phyloP scores from a whole-genome alignment of 2,888 invertebrate genomes.

The Chrysotoxum bicinctum region DNA sequence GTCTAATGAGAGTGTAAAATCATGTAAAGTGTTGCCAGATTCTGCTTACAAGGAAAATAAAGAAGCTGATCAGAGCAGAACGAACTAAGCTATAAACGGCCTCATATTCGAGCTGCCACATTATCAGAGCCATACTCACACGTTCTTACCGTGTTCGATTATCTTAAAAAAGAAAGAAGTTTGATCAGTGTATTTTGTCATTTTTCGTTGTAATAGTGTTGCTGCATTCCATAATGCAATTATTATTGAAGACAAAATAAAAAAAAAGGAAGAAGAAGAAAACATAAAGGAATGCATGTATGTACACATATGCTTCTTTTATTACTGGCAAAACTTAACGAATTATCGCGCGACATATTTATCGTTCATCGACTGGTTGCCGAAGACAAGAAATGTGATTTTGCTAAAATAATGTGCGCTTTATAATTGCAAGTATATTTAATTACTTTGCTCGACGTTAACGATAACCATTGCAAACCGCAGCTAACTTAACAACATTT shows the following conservation, averaged over 20 bases:
- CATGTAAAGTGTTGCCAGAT: slow-evolving; percentile 51
- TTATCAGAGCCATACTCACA: slow-evolving; percentile 26
- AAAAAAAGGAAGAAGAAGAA: not conserved
- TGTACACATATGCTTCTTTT: slow-evolving; percentile 54
- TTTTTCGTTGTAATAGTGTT: slow-evolving; percentile 63
- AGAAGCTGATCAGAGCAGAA: slow-evolving; percentile 66
- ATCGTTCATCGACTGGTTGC: slow-evolving; percentile 36
- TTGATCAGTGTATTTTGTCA: slow-evolving; percentile 34
- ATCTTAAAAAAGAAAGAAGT: slow-evolving; percentile 40
- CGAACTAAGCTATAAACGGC: slow-evolving; percentile 65
- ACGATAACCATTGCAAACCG: slow-evolving; percentile 20
- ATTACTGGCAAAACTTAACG: slow-evolving; percentile 63
- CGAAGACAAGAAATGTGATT: not conserved
- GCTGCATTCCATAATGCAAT: slow-evolving; percentile 72
- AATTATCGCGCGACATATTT: slow-evolving; percentile 59
- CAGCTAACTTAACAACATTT: slow-evolving; percentile 62
- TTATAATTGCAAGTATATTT: slow-evolving; percentile 53
- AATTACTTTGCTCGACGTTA: slow-evolving; percentile 45
- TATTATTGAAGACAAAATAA: slow-evolving; percentile 68
- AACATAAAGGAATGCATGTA: slow-evolving; percentile 64
- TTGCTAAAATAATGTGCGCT: slow-evolving; percentile 13
- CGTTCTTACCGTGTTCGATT: not conserved
- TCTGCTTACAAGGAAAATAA: slow-evolving; percentile 9
- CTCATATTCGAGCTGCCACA: slow-evolving; percentile 50
- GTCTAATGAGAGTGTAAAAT: slow-evolving; percentile 63